Percentiles rank a stretch among this genome's conserved stretches.
phyloP scores from a whole-genome alignment of 2,113 vertebrate species.

The Stercorarius parasiticus region DNA sequence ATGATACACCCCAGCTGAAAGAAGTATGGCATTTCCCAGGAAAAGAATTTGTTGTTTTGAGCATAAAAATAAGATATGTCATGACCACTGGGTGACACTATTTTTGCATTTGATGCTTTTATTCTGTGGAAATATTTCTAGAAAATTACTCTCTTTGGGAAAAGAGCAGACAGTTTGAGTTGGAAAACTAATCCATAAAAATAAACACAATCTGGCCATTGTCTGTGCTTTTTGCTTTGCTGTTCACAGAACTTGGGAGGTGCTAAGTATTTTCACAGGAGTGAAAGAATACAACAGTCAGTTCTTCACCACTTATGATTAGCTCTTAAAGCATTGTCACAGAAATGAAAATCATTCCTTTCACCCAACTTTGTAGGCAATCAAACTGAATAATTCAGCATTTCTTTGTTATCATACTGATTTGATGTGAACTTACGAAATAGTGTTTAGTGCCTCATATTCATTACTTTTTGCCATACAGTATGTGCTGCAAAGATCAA shows the following conservation, averaged over 20 bases:
- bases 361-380: background rate
- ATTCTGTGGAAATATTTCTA: background rate
- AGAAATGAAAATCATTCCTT: background rate
- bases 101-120: slow-evolving; percentile 12
- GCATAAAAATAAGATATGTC: background rate
- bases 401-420: background rate
- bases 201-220: slow-evolving; percentile 14
- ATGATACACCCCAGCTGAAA: background rate
- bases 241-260: background rate
- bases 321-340: background rate
- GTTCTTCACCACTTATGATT: background rate
- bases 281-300: background rate
- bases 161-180: background rate
- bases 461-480: background rate
- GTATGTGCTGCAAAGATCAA: background rate
- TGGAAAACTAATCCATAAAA: slow-evolving; percentile 21
- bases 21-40: background rate
- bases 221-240: background rate
- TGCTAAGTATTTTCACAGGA: background rate
- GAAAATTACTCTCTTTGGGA: background rate
- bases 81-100: background rate
- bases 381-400: background rate
- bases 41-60: background rate
- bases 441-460: background rate
- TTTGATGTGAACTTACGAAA: background rate